Evolutionary conservation across 2,888 invertebrate genomes (phyloP), one percentile per base, ranked within the genome.

Genomic region (Hirtodrosophila histrioides): DNA sequence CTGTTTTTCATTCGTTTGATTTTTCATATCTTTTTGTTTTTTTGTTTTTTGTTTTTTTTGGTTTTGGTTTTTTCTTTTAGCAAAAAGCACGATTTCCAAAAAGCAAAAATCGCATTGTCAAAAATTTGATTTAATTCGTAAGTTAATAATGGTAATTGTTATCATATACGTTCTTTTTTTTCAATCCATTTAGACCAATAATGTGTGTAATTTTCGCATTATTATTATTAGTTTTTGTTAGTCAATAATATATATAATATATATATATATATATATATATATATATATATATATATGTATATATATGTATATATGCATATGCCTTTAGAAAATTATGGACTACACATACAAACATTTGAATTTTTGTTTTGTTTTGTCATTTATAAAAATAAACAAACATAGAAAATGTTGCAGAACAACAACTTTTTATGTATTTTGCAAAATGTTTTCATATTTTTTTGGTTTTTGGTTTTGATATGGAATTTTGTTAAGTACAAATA

Each of bases 41-140:
- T 17, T 24, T 37, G 58, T 49, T 10, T 31, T 56, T 51, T 57
- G 8, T 46, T 10, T 46, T 45, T 49, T 69, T n/a, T n/a, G n/a
- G n/a, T n/a, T n/a, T n/a, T n/a, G n/a, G n/a, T n/a, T 61, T 50
- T 49, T 69, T 70, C 68, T 70, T 50, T 50, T 87, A 75, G 83
- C 84, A 86, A 86, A 88, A 88, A 86, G 86, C 86, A 86, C 86
- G 86, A 73, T 86, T 88, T 86, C 74, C 84, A 86, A 86, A 86
- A 88, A 78, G 84, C 84, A 86, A 86, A 86, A 86, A 88, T 77
- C 88, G 84, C 74, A 78, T 79, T 78, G 70, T 86, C 80, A 86
- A 86, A 86, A 86, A 80, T 76, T 83, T 75, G 64, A 81, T 85
- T 77, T 70, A 72, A 74, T 72, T 84, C 70, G 84, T 80, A 83